Base-by-base conservation (phyloP, 2,113 vertebrate species). In the Cynocephalus volans region DNA sequence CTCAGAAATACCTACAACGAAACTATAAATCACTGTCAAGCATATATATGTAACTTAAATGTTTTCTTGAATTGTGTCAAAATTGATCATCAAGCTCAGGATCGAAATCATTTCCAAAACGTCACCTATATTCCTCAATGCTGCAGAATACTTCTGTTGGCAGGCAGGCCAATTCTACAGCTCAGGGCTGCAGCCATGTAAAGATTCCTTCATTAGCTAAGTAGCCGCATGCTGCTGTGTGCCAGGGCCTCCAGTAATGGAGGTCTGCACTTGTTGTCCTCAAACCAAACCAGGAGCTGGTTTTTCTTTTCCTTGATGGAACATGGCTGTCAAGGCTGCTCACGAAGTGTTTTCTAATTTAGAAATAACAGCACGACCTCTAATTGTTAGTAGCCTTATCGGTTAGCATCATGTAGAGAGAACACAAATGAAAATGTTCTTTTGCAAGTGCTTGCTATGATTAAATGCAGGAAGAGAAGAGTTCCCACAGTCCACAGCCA, bases 351-450 rank as follows among this genome's bases (percentile, higher is more conserved):
- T 93, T 98, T 91, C 93, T 97, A 97, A 98, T 98, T 94, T 98
- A 97, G 97, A 97, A 98, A 97, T 96, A 98, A 94, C 85, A 98
- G 65, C 95, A 97, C 75, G 96, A 86, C 58, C 93, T 97, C 86
- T 90, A 96, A 92, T 92, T 98, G 77, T 97, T 96, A 97, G 95
- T 95, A 97, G 94, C 91, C 84, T 98, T 98, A 97, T 97, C 62
- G 50, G 88, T 97, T 97, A 95, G 88, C 94, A 93, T 83, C 1
- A 8, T 31, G 52, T 48, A 36, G 94, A 97, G 96, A 97, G 92
- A 76, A 97, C 92, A 96, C 94, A 93, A 93, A 93, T 86, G 79
- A 97, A 97, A 97, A 96, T 76, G 88, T 58, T 96, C 90, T 79
- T 96, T 86, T 41, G 23, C 58, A 76, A 96, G 70, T 73, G 62